A percentile compares a stretch with the other conserved stretches of the same genome.
These are phyloP conservation scores for Clistopyga incitator DNA, from an alignment of 2,888 invertebrate genomes.

Conservation along the genomic window DNA sequence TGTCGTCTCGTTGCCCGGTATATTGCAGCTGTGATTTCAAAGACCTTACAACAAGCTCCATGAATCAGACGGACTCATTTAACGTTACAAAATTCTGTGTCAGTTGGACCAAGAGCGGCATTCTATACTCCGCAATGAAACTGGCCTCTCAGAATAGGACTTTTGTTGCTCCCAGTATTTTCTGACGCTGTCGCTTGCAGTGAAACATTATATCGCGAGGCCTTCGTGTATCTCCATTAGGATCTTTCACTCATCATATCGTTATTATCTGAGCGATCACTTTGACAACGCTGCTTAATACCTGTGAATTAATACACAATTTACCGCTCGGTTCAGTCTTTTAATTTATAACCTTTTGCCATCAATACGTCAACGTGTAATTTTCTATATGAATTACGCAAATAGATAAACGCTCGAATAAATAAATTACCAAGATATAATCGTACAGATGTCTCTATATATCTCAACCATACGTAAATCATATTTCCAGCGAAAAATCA, in stretches of 20 bases:
- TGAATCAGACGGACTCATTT: neutral
- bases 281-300: neutral
- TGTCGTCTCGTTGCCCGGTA: neutral
- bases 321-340: neutral
- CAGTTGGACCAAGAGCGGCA: neutral
- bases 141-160: neutral
- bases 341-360: conserved; percentile 21
- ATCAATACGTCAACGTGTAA: conserved; percentile 13
- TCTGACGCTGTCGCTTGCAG: conserved; percentile 12
- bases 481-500: conserved; percentile 26
- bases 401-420: conserved; percentile 14
- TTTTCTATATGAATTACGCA: conserved; percentile 6
- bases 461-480: conserved; percentile 19
- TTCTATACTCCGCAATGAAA: neutral
- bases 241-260: conserved; percentile 25
- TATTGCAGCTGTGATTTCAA: conserved; percentile 1
- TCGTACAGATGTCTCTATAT: neutral
- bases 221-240: conserved; percentile 7
- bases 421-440: neutral
- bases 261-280: conserved; percentile 7
- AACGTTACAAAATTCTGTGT: neutral
- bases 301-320: conserved; percentile 24
- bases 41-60: neutral
- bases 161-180: neutral
- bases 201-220: neutral